These are phyloP conservation scores for Lophotriccus pileatus DNA, from an alignment of 2,797 vertebrate species.

Conservation along the genomic window DNA sequence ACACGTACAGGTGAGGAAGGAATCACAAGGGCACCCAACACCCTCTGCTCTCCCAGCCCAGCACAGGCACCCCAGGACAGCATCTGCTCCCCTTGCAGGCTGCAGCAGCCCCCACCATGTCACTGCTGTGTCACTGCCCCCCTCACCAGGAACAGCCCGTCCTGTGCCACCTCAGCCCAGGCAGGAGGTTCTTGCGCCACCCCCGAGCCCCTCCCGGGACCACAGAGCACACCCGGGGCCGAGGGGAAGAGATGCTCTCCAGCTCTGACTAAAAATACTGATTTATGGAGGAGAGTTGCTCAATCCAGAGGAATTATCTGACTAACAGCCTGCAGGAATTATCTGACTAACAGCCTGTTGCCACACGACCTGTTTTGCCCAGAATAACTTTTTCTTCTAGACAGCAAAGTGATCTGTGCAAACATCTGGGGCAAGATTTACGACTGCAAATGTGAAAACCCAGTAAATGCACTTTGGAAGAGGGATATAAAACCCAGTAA, in stretches of 20 bases:
- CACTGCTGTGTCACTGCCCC: not conserved
- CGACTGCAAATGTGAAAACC: not conserved
- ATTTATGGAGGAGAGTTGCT: not conserved
- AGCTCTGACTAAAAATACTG: not conserved
- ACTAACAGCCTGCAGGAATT: not conserved
- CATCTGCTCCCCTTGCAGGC: not conserved
- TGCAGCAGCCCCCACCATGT: not conserved
- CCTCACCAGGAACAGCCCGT: accelerated
- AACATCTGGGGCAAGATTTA: not conserved
- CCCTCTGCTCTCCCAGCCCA: not conserved
- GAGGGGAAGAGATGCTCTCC: not conserved
- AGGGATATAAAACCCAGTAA: not conserved
- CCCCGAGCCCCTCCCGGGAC: not conserved
- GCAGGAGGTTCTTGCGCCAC: not conserved
- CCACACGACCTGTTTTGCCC: not conserved
- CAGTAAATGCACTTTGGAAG: not conserved
- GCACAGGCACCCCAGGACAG: not conserved
- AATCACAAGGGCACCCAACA: not conserved
- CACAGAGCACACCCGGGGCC: not conserved
- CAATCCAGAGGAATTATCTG: not conserved
- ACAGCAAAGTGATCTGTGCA: not conserved
- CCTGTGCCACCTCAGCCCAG: too few relatives aligned
- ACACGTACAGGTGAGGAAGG: accelerated
- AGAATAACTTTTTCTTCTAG: not conserved
- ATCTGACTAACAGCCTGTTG: not conserved